Evolutionary conservation across 2,797 vertebrate species (phyloP).

Genomic region (Lutjanus campechanus): DNA sequence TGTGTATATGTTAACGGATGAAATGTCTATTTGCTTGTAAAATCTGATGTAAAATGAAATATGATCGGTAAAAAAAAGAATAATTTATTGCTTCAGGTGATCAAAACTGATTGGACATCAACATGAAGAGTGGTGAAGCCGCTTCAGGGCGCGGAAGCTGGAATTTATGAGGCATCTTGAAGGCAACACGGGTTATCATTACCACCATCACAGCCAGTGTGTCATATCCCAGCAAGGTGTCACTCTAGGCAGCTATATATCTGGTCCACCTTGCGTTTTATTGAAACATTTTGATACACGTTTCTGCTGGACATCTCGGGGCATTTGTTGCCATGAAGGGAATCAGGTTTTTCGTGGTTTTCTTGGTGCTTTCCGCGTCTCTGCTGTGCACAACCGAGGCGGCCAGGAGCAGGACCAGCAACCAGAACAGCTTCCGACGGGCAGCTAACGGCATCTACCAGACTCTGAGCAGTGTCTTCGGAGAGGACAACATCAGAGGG

Average conservation of each 20-base stretch:
- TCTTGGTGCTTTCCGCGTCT: conserved; percentile 75
- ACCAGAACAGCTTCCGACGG: conserved; percentile 91
- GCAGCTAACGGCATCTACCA: conserved; percentile 91
- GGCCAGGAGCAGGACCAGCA: conserved; percentile 88
- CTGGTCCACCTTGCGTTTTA: not conserved
- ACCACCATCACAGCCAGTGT: conserved; percentile 20
- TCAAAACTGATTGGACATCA: not conserved
- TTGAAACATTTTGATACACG: conserved; percentile 4
- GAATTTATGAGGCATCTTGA: conserved; percentile 23
- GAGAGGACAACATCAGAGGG: conserved; percentile 94
- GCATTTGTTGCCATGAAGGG: conserved; percentile 73
- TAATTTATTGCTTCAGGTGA: too few species aligned
- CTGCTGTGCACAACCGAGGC: conserved; percentile 80
- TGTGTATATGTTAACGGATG: too few species aligned
- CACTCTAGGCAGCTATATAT: conserved; percentile 46
- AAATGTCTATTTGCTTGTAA: too few species aligned
- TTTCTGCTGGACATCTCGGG: not conserved
- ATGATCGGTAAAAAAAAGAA: too few species aligned
- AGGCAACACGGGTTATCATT: conserved; percentile 43
- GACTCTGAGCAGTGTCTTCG: conserved; percentile 90
- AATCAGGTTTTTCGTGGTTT: conserved; percentile 60
- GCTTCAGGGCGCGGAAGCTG: accelerated
- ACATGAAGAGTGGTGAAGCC: not conserved
- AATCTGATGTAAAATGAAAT: too few species aligned
- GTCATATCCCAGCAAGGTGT: conserved; percentile 47